phyloP scores from a whole-genome alignment of 2,113 vertebrate genomes.

The Raja brachyura region DNA sequence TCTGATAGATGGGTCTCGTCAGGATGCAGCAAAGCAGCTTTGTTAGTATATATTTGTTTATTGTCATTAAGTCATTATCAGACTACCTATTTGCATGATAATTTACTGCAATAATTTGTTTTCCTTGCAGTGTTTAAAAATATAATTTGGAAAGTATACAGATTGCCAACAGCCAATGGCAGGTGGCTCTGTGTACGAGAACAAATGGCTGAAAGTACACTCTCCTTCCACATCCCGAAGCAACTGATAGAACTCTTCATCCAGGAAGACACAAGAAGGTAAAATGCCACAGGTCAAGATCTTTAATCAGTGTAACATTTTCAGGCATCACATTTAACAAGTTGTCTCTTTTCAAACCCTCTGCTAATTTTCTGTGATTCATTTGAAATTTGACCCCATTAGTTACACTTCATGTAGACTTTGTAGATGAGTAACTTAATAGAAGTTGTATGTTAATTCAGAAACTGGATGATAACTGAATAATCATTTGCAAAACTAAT shows the following conservation, averaged over 20 bases:
- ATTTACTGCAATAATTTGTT: not conserved
- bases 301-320: not conserved
- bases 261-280: constrained; percentile 89
- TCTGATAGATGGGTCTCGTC: not conserved
- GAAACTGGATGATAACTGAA: not conserved
- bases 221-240: constrained; percentile 90
- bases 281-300: constrained; percentile 45
- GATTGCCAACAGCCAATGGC: constrained; percentile 87
- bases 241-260: constrained; percentile 85
- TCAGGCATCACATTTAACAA: not conserved
- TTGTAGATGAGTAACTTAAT: not conserved
- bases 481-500: not conserved
- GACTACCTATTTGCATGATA: not conserved
- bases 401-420: not conserved
- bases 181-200: constrained; percentile 90
- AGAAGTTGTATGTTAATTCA: not conserved
- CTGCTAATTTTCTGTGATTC: not conserved
- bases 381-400: not conserved
- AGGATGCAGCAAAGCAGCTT: not conserved
- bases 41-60: not conserved
- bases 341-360: not conserved
- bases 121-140: constrained; percentile 79
- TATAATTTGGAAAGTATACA: constrained; percentile 83
- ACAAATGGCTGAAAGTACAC: constrained; percentile 89
- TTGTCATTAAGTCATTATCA: not conserved